Evolutionary conservation across 2,797 vertebrate species (phyloP), one percentile per base, ranked within the genome.

Genomic region (Anomalospiza imberbis): DNA sequence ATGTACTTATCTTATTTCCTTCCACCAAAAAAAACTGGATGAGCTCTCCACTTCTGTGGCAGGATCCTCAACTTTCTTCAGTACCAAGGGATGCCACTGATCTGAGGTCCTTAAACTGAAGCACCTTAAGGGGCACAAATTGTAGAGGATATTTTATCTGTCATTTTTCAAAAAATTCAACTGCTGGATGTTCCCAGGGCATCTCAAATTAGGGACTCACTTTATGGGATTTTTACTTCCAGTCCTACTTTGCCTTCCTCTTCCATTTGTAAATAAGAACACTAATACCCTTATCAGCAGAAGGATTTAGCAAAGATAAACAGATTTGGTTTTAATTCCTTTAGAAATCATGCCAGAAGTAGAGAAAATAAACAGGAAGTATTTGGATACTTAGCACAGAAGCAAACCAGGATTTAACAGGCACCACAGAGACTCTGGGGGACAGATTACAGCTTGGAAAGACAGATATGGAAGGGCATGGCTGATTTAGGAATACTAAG

Each of bases 311-410:
- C 8, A 42, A 91, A 95, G 94, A 94, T 91, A 96, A 96, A 94
- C 91, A 96, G 95, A 96, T 93, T 92, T 80, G 12, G 0, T 54
- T 91, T 89, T 95, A 95, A 92, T 93, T 95, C 89, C 82, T 91
- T 93, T 91, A 96, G 91, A 96, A 96, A 93, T 83, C 62, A 45
- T 83, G 87, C 93, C 95, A 95, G 91, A 91, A 92, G 72, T 68
- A 62, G 47, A 72, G 73, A 81, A 93, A 91, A 88, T 94, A 96
- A 95, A 94, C 94, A 93, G 85, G 94, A 96, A 93, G 36, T 63
- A 29, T 93, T 94, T 91, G 87, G 72, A 73, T 34, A 28, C 73
- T 80, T 72, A 31, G 62, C 61, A 68, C 42, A 91, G 89, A 89
- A 50, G 68, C 88, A 68, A 66, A 78, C 25, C 25, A 48, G 79